Evolutionary conservation across 92 coral and sea anemone species (phyloP).

Genomic region (Porites lobata): DNA sequence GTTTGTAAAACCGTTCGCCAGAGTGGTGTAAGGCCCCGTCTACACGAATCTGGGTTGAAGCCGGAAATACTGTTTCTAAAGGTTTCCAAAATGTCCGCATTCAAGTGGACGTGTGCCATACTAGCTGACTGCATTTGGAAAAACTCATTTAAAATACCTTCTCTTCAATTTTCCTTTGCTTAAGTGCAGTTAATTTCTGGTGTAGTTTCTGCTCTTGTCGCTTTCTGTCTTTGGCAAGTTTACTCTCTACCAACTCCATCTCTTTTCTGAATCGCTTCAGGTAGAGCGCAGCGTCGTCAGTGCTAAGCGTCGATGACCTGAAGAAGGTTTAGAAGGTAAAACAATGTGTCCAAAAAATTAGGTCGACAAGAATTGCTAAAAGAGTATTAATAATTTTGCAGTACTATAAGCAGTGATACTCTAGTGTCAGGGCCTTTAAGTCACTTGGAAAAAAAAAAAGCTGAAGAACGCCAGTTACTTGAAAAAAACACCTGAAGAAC

Average conservation of each 20-base stretch:
- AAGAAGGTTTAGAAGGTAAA: not conserved
- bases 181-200: slow-evolving; percentile 86
- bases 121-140: no score
- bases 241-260: slow-evolving; percentile 79
- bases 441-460: no score
- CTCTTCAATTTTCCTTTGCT: slow-evolving; percentile 84
- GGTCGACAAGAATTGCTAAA: no score
- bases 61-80: no score
- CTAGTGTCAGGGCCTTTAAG: no score
- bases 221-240: slow-evolving; percentile 80
- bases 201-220: slow-evolving; percentile 90
- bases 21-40: no score
- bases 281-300: slow-evolving; percentile 80
- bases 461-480: no score
- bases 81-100: no score
- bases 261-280: slow-evolving; percentile 85
- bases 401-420: not conserved
- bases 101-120: no score
- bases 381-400: not conserved
- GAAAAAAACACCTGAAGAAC: no score
- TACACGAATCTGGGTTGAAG: no score
- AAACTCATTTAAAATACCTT: slow-evolving; percentile 65
- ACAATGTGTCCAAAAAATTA: not conserved
- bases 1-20: no score
- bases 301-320: slow-evolving; percentile 85